Evolutionary conservation across 2,888 invertebrate genomes (phyloP).

Genomic region (Rhingia campestris): DNA sequence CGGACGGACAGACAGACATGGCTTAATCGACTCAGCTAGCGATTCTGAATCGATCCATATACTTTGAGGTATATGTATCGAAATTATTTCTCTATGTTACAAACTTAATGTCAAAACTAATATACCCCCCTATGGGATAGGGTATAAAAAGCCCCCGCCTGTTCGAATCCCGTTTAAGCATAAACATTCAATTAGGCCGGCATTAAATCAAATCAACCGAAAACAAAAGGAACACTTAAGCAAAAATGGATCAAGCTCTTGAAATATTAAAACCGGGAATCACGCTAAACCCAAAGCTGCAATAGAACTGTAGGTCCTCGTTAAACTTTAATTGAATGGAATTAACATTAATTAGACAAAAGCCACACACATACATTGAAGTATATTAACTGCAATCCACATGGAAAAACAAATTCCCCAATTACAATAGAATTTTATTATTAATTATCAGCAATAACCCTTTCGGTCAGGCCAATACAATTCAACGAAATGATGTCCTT

Average conservation of each 20-base stretch:
- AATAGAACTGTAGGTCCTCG: neutral
- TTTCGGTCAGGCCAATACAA: neutral
- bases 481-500: constrained; percentile 13
- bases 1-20: too few species aligned
- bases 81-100: too few species aligned
- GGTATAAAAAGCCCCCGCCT: constrained; percentile 10
- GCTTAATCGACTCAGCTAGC: too few species aligned
- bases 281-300: neutral
- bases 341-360: constrained; percentile 19
- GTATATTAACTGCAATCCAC: constrained; percentile 28
- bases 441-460: constrained; percentile 28
- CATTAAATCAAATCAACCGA: constrained; percentile 59
- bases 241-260: neutral
- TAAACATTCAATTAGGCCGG: constrained; percentile 59
- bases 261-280: constrained; percentile 45
- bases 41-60: too few species aligned
- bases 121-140: too few species aligned
- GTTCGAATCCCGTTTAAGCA: constrained; percentile 42
- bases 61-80: too few species aligned
- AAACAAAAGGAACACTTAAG: constrained; percentile 16
- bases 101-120: too few species aligned
- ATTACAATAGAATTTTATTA: constrained; percentile 46
- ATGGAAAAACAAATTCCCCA: constrained; percentile 25
- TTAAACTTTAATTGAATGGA: constrained; percentile 23
- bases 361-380: neutral